Base-by-base conservation (phyloP, 2,888 invertebrate species). In the Epinotia ramella region DNA sequence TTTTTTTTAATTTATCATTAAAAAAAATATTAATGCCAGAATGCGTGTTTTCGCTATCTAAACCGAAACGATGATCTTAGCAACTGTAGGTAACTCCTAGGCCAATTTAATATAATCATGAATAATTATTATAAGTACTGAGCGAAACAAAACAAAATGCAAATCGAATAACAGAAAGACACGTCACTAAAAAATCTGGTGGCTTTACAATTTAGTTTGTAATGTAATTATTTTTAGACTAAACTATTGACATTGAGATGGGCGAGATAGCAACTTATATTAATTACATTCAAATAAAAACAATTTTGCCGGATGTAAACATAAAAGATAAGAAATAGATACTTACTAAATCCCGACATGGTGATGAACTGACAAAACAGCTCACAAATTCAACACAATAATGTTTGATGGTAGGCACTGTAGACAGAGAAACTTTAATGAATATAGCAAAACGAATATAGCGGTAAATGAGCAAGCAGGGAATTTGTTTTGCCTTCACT, bases 281-380 rank as follows among this genome's bases (percentile, higher is more conserved):
- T 3, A 2, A 28, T 5, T 49, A 53, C n/a, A 53, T 4, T n/a
- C n/a, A 53, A n/a, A 53, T 2, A 53, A n/a, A 53, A 53, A n/a
- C n/a, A 49, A 5, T n/a, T 49, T 16, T n/a, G 49, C 49, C 49
- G 49, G 16, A 53, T n/a, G 53, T 53, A 53, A 49, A 53, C 16
- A 40, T 40, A 40, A 24, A 24, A 24, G 46, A 20, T 6, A 46
- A 40, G 11, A 33, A 67, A 56, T 40, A 16, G 46, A 46, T 69
- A 69, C 69, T 69, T 69, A 69, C 69, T 57, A 46, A 44, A 69
- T 69, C 69, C 69, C n/a, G 69, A 69, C 69, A 69, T 69, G 44
- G 12, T 60, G 46, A 11, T 59, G 5, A 57, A 46, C 9, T 33
- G n/a, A 28, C 24, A 11, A 57, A 57, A 20, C 57, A 20, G 20